Evolutionary conservation across 2,797 vertebrate genomes (phyloP), one percentile per base, ranked within the genome.

Genomic region (Basileuterus tristriatus): DNA sequence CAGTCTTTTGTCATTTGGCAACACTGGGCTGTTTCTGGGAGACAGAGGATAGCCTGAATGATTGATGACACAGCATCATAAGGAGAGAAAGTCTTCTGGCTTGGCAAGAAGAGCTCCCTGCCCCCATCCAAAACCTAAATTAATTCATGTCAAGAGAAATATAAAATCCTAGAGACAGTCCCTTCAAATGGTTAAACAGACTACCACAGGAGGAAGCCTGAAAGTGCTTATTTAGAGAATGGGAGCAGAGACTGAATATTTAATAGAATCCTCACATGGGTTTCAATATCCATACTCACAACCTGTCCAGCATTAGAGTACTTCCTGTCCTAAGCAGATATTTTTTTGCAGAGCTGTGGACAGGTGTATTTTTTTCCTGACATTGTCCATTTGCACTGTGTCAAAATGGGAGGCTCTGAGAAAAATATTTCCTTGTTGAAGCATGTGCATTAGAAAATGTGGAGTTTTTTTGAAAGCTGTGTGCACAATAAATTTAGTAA

Each of bases 211-310:
- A 96, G 60, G 56, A 95, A 89, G 49, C 46, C 87, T 77, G 59
- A 83, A 90, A 91, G 56, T 67, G 71, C 93, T 74, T 96, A 91
- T 87, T 96, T 91, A 84, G 67, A 90, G 95, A 94, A 82, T 23
- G 63, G 43, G 94, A 94, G 30, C 93, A 93, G 71, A 90, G n/a
- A 24, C 60, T 89, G 95, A 93, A 97, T 96, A 90, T 82, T 95
- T 91, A 96, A 90, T 82, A 84, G 85, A 76, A 89, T 87, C 43
- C 63, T 90, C 90, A 76, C 56, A 17, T 36, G 80, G 34, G 24
- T 89, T 95, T 94, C 81, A 22, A 17, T 90, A 84, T 87, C 74
- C 79, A 64, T 56, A 24, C 94, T 93, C 75, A 84, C 68, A 84
- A 91, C 37, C 74, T 87, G 89, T 92, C 96, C 80, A 69, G 53